Evolutionary conservation across 2,113 vertebrate species (phyloP), one percentile per base, ranked within the genome.

Genomic region (Embiotoca jacksoni): DNA sequence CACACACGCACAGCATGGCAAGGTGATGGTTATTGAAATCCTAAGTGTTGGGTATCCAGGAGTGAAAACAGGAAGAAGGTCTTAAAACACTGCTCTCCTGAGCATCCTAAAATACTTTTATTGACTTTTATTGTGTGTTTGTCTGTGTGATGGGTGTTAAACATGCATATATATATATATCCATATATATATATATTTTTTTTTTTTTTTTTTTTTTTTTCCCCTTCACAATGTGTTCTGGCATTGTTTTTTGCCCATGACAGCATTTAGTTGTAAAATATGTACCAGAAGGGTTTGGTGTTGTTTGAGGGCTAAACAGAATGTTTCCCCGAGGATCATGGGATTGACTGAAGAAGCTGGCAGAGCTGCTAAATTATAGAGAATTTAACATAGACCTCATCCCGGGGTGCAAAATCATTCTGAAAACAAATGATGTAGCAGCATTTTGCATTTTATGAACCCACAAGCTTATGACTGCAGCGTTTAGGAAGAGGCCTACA

Each of bases 101-200:
- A 92, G 92, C 81, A 77, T 92, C 79, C 88, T 94, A 90, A 94
- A 94, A 88, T 50, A 63, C 72, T 87, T 93, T 91, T 94, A 93
- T 93, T 89, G 89, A 89, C 89, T 89, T 91, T 89, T 87, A 92
- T 85, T 83, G 81, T 88, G 82, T 75, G 72, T 80, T 85, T 90
- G 39, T 41, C 41, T 63, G 55, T 83, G 71, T 78, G 64, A 72
- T 82, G 60, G 58, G 32, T 60, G 67, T 79, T 36, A 67, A 52
- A 82, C 47, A 80, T 73, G 46, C 30, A 41, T 36, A 36, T 30
- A 66, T 64, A n/a, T 75, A 7, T 56, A 36, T 60, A 32, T 82
- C n/a, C n/a, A 63, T 23, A 23, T 23, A 23, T 23, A 23, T 23
- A 23, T 23, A 23, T 23, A n/a, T n/a, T 58, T 62, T 77, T 78